Evolutionary conservation across 2,888 invertebrate species (phyloP), one percentile per base, ranked within the genome.

Genomic region (Melolontha melolontha): DNA sequence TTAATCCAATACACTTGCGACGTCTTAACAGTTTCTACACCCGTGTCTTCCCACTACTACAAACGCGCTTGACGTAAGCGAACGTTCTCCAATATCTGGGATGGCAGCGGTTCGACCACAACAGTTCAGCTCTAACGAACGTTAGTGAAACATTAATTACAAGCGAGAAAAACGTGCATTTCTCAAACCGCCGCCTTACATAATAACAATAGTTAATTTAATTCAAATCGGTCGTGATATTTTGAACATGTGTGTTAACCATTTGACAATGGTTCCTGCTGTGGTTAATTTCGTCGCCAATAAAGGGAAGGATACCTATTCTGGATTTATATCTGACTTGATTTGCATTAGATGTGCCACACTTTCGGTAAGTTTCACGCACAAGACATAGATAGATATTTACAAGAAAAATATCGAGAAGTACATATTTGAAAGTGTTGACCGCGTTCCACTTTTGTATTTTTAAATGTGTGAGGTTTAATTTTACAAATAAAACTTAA

Each of bases 281-380:
- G 81, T 83, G 73, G 81, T 83, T 71, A 82, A 83, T 75, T 78
- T 82, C 49, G 82, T 84, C 64, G 79, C 82, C 11, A 80, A 77
- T 63, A 83, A 83, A 72, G 82, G 82, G 68, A 81, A 81, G 74
- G 82, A 82, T 75, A 80, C 80, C 42, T 82, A 83, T 70, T 75
- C 81, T 49, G 83, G 82, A 75, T 79, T 84, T 72, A 81, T 83
- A 34, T 80, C 80, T 62, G 83, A 83, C 72, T 77, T 82, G 55
- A 77, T 79, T 44, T 82, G 83, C 75, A 76, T 79, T 66, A 82
- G 81, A 76, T 81, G 80, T 70, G 77, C 75, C 66, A 74, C 77
- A 12, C 75, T 80, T 72, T 79, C 81, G 81, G 83, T 83, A 76
- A 77, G 82, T 76, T 49, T 51, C 17, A 29, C 29, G 11, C 14